Evolutionary conservation across 2,888 invertebrate species (phyloP).

Genomic region (Brachypterus glaber): DNA sequence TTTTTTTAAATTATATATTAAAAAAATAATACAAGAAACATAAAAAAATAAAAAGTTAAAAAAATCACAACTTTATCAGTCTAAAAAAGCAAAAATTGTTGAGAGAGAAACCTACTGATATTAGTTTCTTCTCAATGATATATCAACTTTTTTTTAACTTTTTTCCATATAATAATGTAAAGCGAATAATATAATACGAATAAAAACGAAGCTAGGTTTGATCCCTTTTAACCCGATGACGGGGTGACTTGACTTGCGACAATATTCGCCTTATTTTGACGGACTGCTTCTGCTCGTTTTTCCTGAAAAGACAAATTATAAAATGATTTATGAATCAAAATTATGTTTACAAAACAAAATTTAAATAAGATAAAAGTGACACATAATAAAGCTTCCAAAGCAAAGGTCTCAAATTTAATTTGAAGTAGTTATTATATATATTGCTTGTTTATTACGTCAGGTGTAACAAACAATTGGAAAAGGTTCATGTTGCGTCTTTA

Average conservation of each 20-base stretch:
- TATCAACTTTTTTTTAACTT: conserved; percentile 18
- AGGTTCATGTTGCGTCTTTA: too few relatives aligned
- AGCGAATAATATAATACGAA: conserved; percentile 25
- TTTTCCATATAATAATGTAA: conserved; percentile 19
- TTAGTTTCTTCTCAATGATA: conserved; percentile 13
- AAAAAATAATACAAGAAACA: conserved; percentile 12
- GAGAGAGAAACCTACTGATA: conserved; percentile 13
- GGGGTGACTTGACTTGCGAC: conserved; percentile 49
- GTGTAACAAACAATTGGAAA: too few relatives aligned
- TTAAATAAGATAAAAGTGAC: too few relatives aligned
- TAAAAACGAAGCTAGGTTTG: conserved; percentile 17
- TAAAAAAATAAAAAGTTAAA: conserved; percentile 15
- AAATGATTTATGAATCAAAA: too few relatives aligned
- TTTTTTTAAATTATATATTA: conserved; percentile 8
- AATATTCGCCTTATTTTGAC: conserved; percentile 76
- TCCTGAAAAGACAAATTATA: conserved; percentile 61
- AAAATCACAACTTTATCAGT: conserved; percentile 18
- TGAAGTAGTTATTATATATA: too few relatives aligned
- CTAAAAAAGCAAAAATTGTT: conserved; percentile 18
- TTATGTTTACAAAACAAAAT: too few relatives aligned
- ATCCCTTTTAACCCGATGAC: conserved; percentile 51
- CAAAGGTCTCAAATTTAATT: too few relatives aligned
- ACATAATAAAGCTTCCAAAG: too few relatives aligned
- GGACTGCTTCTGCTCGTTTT: conserved; percentile 81
- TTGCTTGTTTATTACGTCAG: too few relatives aligned